Percentiles rank a stretch among this genome's conserved stretches.
Conservation (phyloP, 2,888 invertebrate genomes). For the Lithophane semibrunnea region DNA sequence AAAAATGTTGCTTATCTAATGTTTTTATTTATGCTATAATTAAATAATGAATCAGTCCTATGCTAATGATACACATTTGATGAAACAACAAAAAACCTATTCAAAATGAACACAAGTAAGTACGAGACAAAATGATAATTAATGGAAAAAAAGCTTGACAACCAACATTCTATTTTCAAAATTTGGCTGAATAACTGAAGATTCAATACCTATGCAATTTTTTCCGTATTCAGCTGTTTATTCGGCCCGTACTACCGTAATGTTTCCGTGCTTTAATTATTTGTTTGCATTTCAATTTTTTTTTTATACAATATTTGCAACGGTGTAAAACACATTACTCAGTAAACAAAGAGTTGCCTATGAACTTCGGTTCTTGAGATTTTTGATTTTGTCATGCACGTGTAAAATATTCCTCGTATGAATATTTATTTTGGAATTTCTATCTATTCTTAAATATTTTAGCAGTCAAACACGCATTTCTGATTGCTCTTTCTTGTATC, state of each 20-base stretch:
- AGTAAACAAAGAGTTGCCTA: background rate
- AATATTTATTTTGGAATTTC: constrained; percentile 1
- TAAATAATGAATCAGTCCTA: background rate
- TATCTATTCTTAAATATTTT: background rate
- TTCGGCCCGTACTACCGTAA: background rate
- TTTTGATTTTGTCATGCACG: background rate
- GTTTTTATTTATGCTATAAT: background rate
- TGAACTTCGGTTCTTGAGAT: background rate
- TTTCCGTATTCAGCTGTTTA: background rate
- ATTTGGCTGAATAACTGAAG: constrained; percentile 5
- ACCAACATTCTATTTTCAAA: background rate
- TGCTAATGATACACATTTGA: background rate
- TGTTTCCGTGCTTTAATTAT: background rate
- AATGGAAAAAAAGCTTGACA: background rate
- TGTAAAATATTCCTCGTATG: background rate
- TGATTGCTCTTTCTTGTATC: constrained; percentile 34
- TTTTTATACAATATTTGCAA: background rate
- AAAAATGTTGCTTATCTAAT: background rate
- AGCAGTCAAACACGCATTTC: constrained; percentile 16
- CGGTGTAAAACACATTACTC: background rate
- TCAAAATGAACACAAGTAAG: background rate
- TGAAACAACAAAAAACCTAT: background rate
- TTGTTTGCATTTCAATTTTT: background rate
- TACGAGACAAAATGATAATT: background rate
- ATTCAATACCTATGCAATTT: background rate